These are phyloP conservation scores for Drosophila eugracilis DNA, from an alignment of 1,140 invertebrate genomes.

Conservation along the genomic window DNA sequence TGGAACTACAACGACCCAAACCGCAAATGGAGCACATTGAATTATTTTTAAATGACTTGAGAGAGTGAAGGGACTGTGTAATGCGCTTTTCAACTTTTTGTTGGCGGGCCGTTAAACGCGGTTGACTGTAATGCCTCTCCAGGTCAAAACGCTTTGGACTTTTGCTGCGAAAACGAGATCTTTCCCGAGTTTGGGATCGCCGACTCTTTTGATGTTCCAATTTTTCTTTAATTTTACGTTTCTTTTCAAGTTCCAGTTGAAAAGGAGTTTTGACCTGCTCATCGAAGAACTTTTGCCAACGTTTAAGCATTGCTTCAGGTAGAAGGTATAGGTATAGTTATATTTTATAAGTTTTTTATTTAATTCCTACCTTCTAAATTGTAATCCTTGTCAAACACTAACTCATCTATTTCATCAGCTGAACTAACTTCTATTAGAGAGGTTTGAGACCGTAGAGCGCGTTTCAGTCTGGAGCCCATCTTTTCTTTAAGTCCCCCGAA, in stretches of 20 bases:
- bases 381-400: neutral
- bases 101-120: neutral
- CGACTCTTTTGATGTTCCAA: neutral
- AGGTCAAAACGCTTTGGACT: neutral
- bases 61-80: neutral
- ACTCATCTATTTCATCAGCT: neutral
- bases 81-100: neutral
- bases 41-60: neutral
- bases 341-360: neutral
- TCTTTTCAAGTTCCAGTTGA: neutral
- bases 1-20: neutral
- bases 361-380: neutral
- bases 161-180: neutral
- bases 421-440: neutral
- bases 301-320: neutral
- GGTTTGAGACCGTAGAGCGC: neutral
- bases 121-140: neutral
- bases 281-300: neutral
- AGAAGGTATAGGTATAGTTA: neutral
- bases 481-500: neutral
- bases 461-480: neutral
- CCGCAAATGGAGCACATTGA: neutral
- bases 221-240: neutral
- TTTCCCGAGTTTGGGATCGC: neutral
- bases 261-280: neutral